These are phyloP conservation scores for Ptychodera flava DNA, from an alignment of 35 echinoderm and acorn worm species.

Conservation along the genomic window DNA sequence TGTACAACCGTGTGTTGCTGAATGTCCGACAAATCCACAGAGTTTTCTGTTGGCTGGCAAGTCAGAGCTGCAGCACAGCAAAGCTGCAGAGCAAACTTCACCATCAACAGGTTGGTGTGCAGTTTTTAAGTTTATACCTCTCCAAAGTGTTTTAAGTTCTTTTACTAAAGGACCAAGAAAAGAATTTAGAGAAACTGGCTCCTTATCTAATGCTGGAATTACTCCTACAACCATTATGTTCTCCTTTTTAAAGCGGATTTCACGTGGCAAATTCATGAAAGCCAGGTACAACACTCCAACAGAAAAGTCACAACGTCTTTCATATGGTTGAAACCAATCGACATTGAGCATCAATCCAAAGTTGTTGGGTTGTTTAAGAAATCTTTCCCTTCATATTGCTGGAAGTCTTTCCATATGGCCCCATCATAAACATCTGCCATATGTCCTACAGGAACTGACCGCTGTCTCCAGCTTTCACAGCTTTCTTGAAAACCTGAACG, in stretches of 20 bases:
- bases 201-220: not conserved
- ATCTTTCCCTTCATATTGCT: not conserved
- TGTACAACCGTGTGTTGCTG: not conserved
- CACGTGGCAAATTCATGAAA: not conserved
- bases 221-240: not conserved
- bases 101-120: not conserved
- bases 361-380: not conserved
- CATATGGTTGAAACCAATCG: not conserved
- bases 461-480: not conserved
- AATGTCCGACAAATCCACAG: not conserved
- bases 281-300: not conserved
- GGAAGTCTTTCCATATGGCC: not conserved
- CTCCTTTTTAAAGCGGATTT: not conserved
- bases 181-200: not conserved
- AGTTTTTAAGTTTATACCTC: not conserved
- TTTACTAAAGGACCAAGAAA: not conserved
- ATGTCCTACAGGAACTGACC: not conserved
- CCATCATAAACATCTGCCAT: not conserved
- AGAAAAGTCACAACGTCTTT: not conserved
- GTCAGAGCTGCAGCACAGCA: not conserved
- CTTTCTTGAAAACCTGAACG: not conserved
- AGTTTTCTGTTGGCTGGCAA: not conserved
- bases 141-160: not conserved
- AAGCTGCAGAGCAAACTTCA: not conserved
- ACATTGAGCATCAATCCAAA: not conserved